These are phyloP conservation scores for Copidosoma aretas DNA, from an alignment of 2,888 invertebrate genomes.

Conservation along the genomic window DNA sequence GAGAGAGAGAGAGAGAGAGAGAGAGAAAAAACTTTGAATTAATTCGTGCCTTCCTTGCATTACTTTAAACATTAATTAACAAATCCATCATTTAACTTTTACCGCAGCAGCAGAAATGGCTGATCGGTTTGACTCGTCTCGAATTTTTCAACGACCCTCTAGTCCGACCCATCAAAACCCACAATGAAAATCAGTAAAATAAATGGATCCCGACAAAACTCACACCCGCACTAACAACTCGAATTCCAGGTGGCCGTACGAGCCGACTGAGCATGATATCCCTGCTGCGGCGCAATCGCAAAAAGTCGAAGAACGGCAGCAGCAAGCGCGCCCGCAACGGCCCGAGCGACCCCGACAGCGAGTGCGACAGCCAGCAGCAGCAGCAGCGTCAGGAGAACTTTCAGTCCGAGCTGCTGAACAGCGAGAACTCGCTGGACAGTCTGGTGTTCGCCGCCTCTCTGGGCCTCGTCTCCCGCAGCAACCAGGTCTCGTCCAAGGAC, in stretches of 20 bases:
- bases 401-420: slow-evolving; percentile 8
- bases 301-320: slow-evolving; percentile 14
- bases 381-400: neutral
- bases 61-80: no score
- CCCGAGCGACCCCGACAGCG: slow-evolving; percentile 13
- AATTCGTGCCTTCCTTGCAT: no score
- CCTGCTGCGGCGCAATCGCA: slow-evolving; percentile 33
- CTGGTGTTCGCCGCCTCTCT: slow-evolving; percentile 32
- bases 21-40: no score
- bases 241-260: slow-evolving; percentile 30
- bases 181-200: no score
- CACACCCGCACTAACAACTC: neutral
- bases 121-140: no score
- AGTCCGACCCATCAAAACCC: no score
- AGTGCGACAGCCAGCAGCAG: neutral
- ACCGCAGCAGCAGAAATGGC: no score
- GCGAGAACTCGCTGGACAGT: slow-evolving; percentile 31
- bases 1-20: no score
- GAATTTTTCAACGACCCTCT: no score
- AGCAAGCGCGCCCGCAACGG: slow-evolving; percentile 29
- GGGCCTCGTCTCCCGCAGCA: slow-evolving; percentile 29
- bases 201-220: no score
- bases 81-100: no score
- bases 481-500: slow-evolving; percentile 8
- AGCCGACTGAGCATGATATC: slow-evolving; percentile 39